phyloP scores from a whole-genome alignment of 92 coral and sea anemone species.

The Epizoanthus ramosus region DNA sequence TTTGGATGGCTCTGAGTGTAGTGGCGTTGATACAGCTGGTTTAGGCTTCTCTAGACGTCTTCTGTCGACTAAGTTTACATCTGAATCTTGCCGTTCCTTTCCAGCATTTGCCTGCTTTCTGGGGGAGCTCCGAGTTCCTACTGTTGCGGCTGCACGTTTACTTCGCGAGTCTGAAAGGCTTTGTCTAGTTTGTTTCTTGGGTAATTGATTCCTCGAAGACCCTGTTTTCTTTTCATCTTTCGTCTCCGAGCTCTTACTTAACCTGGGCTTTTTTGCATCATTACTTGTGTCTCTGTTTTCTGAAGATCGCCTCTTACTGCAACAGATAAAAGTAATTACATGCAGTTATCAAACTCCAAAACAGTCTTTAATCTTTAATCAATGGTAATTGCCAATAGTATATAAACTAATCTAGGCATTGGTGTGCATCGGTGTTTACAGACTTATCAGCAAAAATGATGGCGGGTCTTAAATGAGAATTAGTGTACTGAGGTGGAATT shows the following conservation, averaged over 20 bases:
- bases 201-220: background rate
- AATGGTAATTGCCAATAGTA: no score
- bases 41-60: background rate
- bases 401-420: no score
- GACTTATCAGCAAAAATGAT: no score
- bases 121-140: constrained; percentile 19
- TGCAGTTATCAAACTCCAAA: no score
- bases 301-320: constrained; percentile 17
- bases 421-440: no score
- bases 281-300: background rate
- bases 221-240: background rate
- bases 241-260: background rate
- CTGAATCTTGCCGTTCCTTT: background rate
- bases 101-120: background rate
- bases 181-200: background rate
- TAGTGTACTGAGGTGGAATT: no score
- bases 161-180: background rate
- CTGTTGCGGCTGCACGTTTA: background rate
- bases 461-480: no score
- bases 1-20: background rate
- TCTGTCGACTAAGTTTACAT: background rate
- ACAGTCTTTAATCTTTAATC: no score
- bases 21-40: background rate
- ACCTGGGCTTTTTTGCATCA: constrained; percentile 28
- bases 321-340: background rate